phyloP scores from a whole-genome alignment of 2,113 vertebrate genomes.

The Cyprinodon variegatus region DNA sequence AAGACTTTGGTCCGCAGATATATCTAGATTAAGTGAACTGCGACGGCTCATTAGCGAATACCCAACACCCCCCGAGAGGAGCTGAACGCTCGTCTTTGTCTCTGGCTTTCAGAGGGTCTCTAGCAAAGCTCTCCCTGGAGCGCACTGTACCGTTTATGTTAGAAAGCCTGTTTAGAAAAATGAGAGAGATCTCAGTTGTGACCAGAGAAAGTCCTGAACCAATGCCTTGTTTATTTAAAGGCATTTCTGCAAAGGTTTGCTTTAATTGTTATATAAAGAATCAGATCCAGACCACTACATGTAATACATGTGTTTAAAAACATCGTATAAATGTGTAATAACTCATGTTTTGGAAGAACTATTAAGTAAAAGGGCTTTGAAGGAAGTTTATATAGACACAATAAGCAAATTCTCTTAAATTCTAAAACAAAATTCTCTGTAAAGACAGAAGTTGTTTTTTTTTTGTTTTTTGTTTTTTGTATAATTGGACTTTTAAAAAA shows the following conservation, averaged over 20 bases:
- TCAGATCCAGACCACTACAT: background rate
- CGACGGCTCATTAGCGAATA: slow-evolving; percentile 2
- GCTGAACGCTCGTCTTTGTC: background rate
- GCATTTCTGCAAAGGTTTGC: too few species aligned
- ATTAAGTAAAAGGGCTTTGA: background rate
- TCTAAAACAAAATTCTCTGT: background rate
- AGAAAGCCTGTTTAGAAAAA: background rate
- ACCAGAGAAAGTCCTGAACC: background rate
- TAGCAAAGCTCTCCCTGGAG: background rate
- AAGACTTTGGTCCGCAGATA: slow-evolving; percentile 2
- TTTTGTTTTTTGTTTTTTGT: background rate
- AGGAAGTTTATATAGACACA: background rate
- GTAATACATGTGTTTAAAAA: too few species aligned
- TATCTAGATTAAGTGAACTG: background rate
- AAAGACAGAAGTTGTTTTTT: background rate
- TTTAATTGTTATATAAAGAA: background rate
- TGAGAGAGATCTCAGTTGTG: background rate
- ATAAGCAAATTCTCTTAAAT: background rate
- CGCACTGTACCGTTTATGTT: background rate
- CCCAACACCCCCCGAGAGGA: background rate
- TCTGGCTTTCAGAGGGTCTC: background rate
- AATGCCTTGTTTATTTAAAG: too few species aligned
- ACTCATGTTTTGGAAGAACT: background rate
- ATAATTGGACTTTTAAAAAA: too few species aligned
- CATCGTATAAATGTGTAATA: background rate